Evolutionary conservation across 2,888 invertebrate species (phyloP), one percentile per base, ranked within the genome.

Genomic region (Alloplasta piceator): DNA sequence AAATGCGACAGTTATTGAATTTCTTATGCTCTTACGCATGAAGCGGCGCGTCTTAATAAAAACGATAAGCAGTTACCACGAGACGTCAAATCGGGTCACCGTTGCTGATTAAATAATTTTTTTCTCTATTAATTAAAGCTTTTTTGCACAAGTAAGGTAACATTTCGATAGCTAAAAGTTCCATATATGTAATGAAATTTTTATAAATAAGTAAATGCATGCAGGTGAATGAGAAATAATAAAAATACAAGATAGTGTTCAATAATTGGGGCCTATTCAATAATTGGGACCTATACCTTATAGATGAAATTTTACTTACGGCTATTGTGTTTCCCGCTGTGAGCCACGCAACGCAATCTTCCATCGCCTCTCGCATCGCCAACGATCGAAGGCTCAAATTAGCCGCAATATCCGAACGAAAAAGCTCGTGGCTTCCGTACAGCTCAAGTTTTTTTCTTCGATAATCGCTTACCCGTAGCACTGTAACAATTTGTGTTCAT

Each of bases 381-480:
- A 96, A 95, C 83, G 96, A 95, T 86, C 98, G 94, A 85, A 98
- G 95, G 46, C 96, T 95, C 88, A 95, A 95, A 26, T 97, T 98
- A 85, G 97, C 96, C 82, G 94, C 94, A 92, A 98, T 97, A 92
- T 97, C 96, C 0, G 96, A 95, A 68, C 96, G 95, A 93, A 98
- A 98, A 92, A 98, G 97, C 89, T 98, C 97, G 91, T 97, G 97
- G 86, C 95, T 96, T 83, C 95, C 96, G 91, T 97, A 97, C 72
- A 96, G 94, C 82, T 96, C 95, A 92, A 97, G 96, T 87, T 96
- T 96, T 82, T 95, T 96, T 71, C 98, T 95, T 14, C 98, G 94
- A 92, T 98, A 98, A 89, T 98, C 97, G 89, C 98, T 98, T 87
- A 98, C 97, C 93, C 98, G 97, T 93, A 98, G 98, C 82, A 98